Evolutionary conservation across 2,797 vertebrate genomes (phyloP), one percentile per base, ranked within the genome.

Genomic region (Pangasius mekongensis): DNA sequence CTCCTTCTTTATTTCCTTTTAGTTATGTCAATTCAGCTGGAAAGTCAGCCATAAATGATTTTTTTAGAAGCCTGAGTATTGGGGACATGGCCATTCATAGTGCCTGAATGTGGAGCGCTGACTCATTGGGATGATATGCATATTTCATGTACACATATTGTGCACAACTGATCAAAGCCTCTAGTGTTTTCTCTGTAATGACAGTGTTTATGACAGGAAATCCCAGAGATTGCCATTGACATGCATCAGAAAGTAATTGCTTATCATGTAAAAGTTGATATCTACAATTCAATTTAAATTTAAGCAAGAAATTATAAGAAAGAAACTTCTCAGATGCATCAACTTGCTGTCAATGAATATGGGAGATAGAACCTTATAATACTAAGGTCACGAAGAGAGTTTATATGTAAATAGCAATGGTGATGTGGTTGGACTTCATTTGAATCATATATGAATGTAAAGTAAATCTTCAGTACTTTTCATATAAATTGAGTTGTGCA

Each of bases 31-130:
- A 94, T 94, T 96, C 94, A 96, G 94, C 94, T 96, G 95, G 94
- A 95, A 95, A 95, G 93, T 93, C 93, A 94, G 94, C 93, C 95
- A 94, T 95, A 96, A 95, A 94, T 95, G 91, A 94, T 96, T 92
- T 95, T 89, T 93, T 90, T 69, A 47, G 89, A 92, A 93, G 91
- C 92, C 90, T 89, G 91, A 84, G 93, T 93, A 92, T 94, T 93
- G 90, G 93, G 90, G 92, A 94, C 92, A 91, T 85, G 88, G 90
- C 90, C 93, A 94, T 89, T 92, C 87, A 89, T 91, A 93, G 87
- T 56, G 87, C 76, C 67, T 66, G 74, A 92, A 93, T 92, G 93
- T 93, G 58, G 93, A 90, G 87, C 84, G 84, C 81, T 91, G 91
- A 93, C 89, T 91, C 87, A 85, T 90, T 91, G 89, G 88, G 89